These are phyloP conservation scores for Podilymbus podiceps DNA, from an alignment of 2,113 vertebrate genomes.

Conservation along the genomic window DNA sequence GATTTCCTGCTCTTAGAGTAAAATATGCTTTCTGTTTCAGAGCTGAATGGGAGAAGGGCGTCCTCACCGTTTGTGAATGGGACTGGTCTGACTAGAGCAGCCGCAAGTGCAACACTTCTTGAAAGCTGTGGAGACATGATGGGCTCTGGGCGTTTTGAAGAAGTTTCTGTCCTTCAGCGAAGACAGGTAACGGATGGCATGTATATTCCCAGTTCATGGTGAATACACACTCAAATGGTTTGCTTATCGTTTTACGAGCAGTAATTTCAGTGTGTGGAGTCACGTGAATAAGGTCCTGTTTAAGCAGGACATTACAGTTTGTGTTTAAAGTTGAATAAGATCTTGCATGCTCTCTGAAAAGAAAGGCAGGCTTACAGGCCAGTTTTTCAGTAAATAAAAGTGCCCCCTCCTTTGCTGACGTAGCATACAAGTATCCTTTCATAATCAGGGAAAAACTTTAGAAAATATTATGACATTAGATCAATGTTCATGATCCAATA, in stretches of 20 bases:
- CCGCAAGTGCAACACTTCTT: not conserved
- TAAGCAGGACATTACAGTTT: not conserved
- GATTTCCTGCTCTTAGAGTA: not conserved
- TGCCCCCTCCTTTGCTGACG: not conserved
- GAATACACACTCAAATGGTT: not conserved
- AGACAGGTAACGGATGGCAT: not conserved
- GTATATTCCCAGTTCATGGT: not conserved
- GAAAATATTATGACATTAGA: not conserved
- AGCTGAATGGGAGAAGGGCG: not conserved
- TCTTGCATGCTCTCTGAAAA: not conserved
- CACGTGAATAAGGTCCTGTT: not conserved
- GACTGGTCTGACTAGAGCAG: not conserved
- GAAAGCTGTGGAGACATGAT: not conserved
- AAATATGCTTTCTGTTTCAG: not conserved
- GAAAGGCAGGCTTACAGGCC: not conserved
- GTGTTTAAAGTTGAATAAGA: not conserved
- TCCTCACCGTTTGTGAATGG: accelerated
- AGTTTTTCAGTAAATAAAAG: not conserved
- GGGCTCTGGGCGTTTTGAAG: not conserved
- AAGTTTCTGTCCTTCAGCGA: not conserved
- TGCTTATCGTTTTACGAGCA: not conserved
- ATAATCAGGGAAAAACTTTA: not conserved
- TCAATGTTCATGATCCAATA: not conserved
- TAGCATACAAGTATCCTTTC: not conserved
- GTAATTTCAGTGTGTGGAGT: not conserved